These are phyloP conservation scores for Elachura formosa DNA, from an alignment of 2,113 vertebrate genomes.

Conservation along the genomic window DNA sequence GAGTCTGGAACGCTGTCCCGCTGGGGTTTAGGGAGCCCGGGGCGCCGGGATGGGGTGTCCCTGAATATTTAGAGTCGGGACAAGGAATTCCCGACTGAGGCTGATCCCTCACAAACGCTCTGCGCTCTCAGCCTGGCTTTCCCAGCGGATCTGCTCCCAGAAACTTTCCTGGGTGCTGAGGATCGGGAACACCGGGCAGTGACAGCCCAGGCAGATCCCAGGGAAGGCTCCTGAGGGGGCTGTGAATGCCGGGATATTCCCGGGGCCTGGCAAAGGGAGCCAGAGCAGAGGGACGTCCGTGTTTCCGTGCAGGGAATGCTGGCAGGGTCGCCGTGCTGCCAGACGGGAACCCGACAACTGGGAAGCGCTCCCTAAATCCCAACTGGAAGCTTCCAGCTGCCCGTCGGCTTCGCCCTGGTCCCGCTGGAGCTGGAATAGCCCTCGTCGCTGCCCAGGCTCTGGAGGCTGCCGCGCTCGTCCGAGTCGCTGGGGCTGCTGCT, in stretches of 20 bases:
- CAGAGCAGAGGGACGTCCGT: background rate
- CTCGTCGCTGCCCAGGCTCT: constrained; percentile 90
- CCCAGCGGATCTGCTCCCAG: background rate
- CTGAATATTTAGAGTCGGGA: background rate
- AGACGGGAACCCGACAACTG: background rate
- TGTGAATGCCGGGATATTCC: background rate
- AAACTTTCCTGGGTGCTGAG: background rate
- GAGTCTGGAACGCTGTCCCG: background rate
- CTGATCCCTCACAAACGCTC: background rate
- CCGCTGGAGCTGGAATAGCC: constrained; percentile 88
- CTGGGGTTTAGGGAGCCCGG: background rate
- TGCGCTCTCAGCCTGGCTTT: background rate
- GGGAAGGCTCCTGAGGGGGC: background rate
- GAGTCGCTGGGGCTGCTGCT: constrained; percentile 91
- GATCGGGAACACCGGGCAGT: background rate
- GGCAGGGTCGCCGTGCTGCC: constrained; percentile 43
- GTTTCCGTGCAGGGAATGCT: constrained; percentile 44
- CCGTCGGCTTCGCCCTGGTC: constrained; percentile 75
- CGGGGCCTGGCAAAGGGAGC: background rate
- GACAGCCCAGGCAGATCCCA: background rate
- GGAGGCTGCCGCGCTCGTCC: constrained; percentile 87
- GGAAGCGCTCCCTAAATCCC: constrained; percentile 73
- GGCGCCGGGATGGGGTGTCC: background rate
- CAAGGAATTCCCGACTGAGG: background rate
- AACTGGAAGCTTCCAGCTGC: constrained; percentile 70